phyloP scores from a whole-genome alignment of 92 coral and sea anemone species.

The Parazoanthus atlanticus region DNA sequence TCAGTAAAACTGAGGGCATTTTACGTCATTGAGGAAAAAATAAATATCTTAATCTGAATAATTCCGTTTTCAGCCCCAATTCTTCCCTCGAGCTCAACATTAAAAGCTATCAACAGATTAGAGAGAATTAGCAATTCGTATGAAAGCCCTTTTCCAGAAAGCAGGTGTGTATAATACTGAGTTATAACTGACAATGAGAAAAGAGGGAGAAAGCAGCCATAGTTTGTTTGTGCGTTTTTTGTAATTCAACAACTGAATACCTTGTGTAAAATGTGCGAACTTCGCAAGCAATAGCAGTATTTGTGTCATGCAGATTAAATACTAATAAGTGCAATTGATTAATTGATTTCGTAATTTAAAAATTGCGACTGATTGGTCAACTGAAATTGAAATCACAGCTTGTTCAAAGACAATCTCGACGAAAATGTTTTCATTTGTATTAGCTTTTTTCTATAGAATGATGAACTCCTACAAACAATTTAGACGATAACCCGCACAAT shows the following conservation, averaged over 20 bases:
- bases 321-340: neutral
- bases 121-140: neutral
- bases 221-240: neutral
- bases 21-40: neutral
- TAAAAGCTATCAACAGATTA: neutral
- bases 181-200: neutral
- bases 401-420: neutral
- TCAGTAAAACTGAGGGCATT: neutral
- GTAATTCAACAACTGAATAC: neutral
- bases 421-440: neutral
- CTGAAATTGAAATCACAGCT: conserved; percentile 1
- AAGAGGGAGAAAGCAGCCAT: neutral
- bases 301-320: neutral
- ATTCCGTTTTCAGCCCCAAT: neutral
- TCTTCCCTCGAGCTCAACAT: neutral
- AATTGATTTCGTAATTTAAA: neutral
- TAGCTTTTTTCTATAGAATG: neutral
- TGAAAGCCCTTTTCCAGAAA: neutral
- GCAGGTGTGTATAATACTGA: neutral
- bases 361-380: neutral
- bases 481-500: too few species aligned
- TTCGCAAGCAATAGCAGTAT: neutral
- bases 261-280: neutral
- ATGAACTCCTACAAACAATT: neutral
- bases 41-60: too few species aligned